A percentile compares a stretch with the other conserved stretches of the same genome.
Conservation (phyloP, 2,113 vertebrate genomes). For the Amia ocellicauda region DNA sequence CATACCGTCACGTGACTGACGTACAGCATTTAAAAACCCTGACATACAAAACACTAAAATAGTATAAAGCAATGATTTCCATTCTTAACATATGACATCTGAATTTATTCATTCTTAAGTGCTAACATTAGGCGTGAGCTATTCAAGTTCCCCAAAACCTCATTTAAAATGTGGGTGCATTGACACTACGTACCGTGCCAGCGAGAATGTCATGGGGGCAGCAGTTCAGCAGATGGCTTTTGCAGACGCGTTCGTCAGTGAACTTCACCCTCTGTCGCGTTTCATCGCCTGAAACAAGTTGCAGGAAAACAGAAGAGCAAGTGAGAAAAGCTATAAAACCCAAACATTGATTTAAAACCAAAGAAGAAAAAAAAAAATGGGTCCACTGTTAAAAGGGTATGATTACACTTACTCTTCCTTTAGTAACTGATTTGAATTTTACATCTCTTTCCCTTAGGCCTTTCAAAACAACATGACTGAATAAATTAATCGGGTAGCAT, state of each 20-base stretch:
- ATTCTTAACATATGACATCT: too few relatives aligned
- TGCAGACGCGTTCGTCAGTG: conserved; percentile 95
- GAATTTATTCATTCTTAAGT: too few relatives aligned
- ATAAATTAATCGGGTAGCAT: too few relatives aligned
- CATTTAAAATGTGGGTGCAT: neutral
- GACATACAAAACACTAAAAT: too few relatives aligned
- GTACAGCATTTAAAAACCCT: too few relatives aligned
- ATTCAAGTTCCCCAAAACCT: too few relatives aligned
- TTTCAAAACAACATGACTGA: too few relatives aligned
- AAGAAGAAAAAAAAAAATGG: conserved; percentile 17
- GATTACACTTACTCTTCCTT: conserved; percentile 21
- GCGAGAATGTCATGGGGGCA: conserved; percentile 97
- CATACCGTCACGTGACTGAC: too few relatives aligned
- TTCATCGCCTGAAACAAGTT: conserved; percentile 95
- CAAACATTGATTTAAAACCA: conserved; percentile 11
- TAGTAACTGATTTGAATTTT: neutral
- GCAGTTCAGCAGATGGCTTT: conserved; percentile 98
- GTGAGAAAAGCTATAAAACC: conserved; percentile 32
- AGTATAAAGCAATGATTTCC: too few relatives aligned
- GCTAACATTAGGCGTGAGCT: too few relatives aligned
- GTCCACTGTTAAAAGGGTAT: conserved; percentile 13
- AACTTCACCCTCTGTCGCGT: conserved; percentile 98
- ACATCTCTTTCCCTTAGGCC: too few relatives aligned
- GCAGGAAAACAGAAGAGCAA: conserved; percentile 63
- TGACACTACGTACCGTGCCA: conserved; percentile 84